Conservation (phyloP, 2,113 vertebrate genomes). For the Vicugna pacos region DNA sequence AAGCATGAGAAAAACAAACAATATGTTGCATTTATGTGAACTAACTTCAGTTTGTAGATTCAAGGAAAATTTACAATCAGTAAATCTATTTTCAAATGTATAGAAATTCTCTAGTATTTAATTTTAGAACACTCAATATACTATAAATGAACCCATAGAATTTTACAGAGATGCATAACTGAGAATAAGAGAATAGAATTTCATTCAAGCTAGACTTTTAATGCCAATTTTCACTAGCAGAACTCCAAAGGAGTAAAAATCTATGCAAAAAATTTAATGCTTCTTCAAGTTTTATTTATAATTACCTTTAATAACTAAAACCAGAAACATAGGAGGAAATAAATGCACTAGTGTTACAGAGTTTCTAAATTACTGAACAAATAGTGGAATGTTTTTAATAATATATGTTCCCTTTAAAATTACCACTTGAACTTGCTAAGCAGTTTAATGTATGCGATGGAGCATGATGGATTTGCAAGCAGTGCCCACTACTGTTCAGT, state of each 20-base stretch:
- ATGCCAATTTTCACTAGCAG: background rate
- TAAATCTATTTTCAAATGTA: background rate
- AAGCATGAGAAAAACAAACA: background rate
- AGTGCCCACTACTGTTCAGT: background rate
- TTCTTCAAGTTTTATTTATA: constrained; percentile 9
- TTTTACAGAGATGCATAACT: background rate
- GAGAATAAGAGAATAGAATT: background rate
- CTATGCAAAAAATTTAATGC: background rate
- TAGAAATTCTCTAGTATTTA: background rate
- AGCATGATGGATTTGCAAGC: background rate
- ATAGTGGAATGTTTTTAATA: background rate
- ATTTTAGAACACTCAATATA: background rate
- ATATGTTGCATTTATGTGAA: background rate
- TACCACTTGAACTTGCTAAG: constrained; percentile 8
- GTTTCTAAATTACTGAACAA: constrained; percentile 42
- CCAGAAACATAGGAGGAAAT: background rate
- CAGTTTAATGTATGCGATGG: background rate
- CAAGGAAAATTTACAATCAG: background rate
- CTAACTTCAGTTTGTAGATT: background rate
- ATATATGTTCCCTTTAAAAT: constrained; percentile 36
- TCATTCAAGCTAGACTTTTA: constrained; percentile 32
- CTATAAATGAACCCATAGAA: background rate
- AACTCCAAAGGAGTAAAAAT: background rate
- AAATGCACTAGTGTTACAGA: background rate
- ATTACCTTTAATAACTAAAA: constrained; percentile 24